phyloP scores from a whole-genome alignment of 92 coral and sea anemone species.

The Bergia puertoricense region DNA sequence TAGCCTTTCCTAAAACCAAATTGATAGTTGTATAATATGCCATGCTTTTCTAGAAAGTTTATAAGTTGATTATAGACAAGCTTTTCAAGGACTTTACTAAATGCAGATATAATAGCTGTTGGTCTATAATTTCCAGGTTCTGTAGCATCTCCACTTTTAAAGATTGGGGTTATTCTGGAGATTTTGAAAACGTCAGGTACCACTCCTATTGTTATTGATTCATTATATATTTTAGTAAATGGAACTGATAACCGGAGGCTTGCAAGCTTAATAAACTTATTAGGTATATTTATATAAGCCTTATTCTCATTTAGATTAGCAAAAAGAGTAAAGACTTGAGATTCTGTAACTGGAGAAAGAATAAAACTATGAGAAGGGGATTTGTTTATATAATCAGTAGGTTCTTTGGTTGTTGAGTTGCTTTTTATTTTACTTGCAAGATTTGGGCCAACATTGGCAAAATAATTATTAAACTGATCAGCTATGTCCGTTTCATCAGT shows the following conservation, averaged over 20 bases:
- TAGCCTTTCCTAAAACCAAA: conserved; percentile 64
- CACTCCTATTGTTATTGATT: conserved; percentile 59
- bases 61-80: conserved; percentile 49
- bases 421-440: conserved; percentile 34
- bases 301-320: conserved; percentile 42
- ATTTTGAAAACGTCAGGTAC: conserved; percentile 65
- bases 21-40: conserved; percentile 50
- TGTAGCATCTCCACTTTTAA: conserved; percentile 46
- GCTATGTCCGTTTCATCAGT: conserved; percentile 2
- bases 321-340: conserved; percentile 49
- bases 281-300: conserved; percentile 25
- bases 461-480: conserved; percentile 7
- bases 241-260: conserved; percentile 39
- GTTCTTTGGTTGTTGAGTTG: conserved; percentile 28
- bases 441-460: conserved; percentile 14
- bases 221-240: conserved; percentile 58
- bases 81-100: conserved; percentile 59
- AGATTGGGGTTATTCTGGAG: conserved; percentile 57
- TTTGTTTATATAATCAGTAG: conserved; percentile 40
- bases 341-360: conserved; percentile 50
- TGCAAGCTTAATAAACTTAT: conserved; percentile 1
- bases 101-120: conserved; percentile 47
- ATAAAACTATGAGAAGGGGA: conserved; percentile 54
- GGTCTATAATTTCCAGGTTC: conserved; percentile 63
- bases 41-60: conserved; percentile 33